Evolutionary conservation across 2,888 invertebrate species (phyloP), one percentile per base, ranked within the genome.

Genomic region (Chaitophorus viminalis): DNA sequence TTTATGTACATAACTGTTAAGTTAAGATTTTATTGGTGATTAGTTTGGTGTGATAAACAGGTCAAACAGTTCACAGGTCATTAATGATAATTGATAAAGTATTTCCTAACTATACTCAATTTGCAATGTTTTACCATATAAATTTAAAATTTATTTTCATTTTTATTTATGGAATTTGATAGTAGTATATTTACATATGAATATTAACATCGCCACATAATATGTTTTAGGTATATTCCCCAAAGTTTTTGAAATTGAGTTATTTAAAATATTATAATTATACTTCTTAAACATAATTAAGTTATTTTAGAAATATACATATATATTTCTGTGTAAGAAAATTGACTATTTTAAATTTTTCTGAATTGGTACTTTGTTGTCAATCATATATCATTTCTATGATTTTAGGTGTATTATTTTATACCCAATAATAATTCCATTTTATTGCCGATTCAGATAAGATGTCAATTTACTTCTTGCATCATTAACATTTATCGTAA

Each of bases 1-100:
- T 75, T 84, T 76, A 75, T 83, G 60, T 68, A 76, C n/a, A 14
- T 46, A 46, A 46, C 25, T 54, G 18, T 52, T 18, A 5, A 31
- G 46, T 84, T 84, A 36, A 17, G 31, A 85, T 77, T 85, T 65
- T 33, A 77, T 70, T 77, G 46, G 68, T 65, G 33, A 77, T 70
- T 70, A n/a, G 52, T 83, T 17, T 60, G 60, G 21, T 77, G 18
- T 77, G 68, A 77, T 85, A 68, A 76, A 75, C 75, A 75, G 83
- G 75, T 83, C 83, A 83, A 65, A 39, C 11, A 46, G 65, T 65
- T 84, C 76, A 68, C 65, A 68, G 84, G 84, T 77, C 84, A 85
- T 76, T 52, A 76, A 46, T 76, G 83, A 83, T 76, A 76, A 76
- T 65, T 31, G 84, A 84, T 84, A 77, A 82, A 52, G 5, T 52